Conservation (phyloP, 2,888 invertebrate genomes). For the Agrenia bidenticulata region DNA sequence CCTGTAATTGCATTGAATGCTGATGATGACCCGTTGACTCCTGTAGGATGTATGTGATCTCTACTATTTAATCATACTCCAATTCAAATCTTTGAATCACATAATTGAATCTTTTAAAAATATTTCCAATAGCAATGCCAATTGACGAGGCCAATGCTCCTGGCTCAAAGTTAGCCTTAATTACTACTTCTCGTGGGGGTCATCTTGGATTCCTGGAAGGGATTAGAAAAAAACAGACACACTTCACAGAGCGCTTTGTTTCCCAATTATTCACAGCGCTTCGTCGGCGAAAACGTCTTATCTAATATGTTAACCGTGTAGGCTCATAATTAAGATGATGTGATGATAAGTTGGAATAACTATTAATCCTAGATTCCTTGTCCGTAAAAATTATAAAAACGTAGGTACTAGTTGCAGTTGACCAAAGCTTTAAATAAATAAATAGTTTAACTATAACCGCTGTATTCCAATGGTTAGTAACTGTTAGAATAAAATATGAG, state of each 20-base stretch:
- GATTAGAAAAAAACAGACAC: constrained; percentile 24
- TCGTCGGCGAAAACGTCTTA: too few relatives aligned
- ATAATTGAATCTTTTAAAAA: too few relatives aligned
- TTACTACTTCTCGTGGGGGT: constrained; percentile 72
- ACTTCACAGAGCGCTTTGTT: constrained; percentile 37
- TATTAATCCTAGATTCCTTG: too few relatives aligned
- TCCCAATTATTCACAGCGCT: constrained; percentile 27
- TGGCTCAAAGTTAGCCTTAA: constrained; percentile 67
- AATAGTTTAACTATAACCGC: too few relatives aligned
- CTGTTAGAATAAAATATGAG: too few relatives aligned
- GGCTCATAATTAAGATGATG: too few relatives aligned
- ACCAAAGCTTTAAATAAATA: too few relatives aligned
- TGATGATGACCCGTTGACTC: constrained; percentile 86
- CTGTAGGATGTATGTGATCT: constrained; percentile 64
- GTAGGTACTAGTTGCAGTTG: constrained; percentile 2
- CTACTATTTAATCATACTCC: too few relatives aligned
- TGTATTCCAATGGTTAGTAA: too few relatives aligned
- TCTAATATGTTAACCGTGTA: too few relatives aligned
- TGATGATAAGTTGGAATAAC: too few relatives aligned
- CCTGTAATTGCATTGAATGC: constrained; percentile 80
- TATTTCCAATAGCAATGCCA: constrained; percentile 66
- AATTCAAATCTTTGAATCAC: too few relatives aligned
- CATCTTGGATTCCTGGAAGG: constrained; percentile 81
- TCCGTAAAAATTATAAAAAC: not conserved
- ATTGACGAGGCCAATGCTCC: constrained; percentile 62